phyloP scores from a whole-genome alignment of 2,113 vertebrate species.

The Neomonachus schauinslandi region DNA sequence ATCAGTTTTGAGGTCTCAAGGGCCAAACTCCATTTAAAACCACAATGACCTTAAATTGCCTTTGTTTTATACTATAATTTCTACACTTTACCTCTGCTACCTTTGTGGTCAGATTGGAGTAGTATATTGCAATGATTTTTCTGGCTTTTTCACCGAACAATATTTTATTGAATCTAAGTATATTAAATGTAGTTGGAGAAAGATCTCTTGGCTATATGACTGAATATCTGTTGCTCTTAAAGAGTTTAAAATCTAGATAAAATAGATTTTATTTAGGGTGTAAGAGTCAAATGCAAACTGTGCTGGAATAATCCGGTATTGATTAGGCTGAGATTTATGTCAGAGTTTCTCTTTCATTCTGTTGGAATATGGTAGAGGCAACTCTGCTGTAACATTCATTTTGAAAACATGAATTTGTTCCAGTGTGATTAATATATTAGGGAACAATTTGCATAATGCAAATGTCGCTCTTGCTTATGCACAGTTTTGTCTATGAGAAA shows the following conservation, averaged over 20 bases:
- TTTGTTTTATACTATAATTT: neutral
- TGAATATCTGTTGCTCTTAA: constrained; percentile 1
- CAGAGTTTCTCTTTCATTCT: neutral
- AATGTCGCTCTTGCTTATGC: neutral
- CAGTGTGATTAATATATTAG: constrained; percentile 1
- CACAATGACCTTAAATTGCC: neutral
- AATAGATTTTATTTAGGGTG: neutral
- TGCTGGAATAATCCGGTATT: neutral
- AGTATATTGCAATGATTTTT: neutral
- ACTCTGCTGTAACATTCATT: neutral
- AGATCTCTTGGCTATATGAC: neutral
- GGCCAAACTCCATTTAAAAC: constrained; percentile 33
- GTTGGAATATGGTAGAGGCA: neutral
- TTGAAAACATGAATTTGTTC: constrained; percentile 18
- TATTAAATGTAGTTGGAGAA: constrained; percentile 9
- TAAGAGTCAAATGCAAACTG: neutral
- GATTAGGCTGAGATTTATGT: neutral
- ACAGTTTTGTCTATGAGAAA: neutral
- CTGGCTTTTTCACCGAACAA: neutral
- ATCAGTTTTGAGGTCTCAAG: neutral
- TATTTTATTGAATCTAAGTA: neutral
- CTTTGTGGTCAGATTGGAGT: neutral
- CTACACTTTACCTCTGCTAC: neutral
- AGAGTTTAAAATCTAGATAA: constrained; percentile 43
- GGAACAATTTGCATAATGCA: neutral